phyloP scores from a whole-genome alignment of 2,113 vertebrate genomes.

The Pterocles burchelli region DNA sequence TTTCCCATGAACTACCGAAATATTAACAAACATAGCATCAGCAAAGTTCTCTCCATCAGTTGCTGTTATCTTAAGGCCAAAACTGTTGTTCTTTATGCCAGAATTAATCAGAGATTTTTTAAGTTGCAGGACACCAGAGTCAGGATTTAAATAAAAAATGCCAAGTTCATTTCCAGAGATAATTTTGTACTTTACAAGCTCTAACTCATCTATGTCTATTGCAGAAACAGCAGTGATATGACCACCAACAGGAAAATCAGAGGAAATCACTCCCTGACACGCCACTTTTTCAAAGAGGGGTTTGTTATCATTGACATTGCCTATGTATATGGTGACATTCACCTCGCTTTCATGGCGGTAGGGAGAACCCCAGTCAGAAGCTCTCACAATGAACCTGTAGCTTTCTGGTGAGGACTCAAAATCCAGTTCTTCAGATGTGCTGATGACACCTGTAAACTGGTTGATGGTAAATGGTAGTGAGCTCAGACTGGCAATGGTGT shows the following conservation, averaged over 20 bases:
- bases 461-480: constrained; percentile 90
- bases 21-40: constrained; percentile 93
- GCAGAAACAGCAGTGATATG: constrained; percentile 95
- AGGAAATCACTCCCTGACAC: constrained; percentile 90
- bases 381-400: constrained; percentile 91
- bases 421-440: constrained; percentile 88
- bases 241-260: constrained; percentile 87
- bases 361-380: constrained; percentile 96
- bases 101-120: constrained; percentile 82
- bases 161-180: constrained; percentile 92
- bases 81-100: constrained; percentile 81
- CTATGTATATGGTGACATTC: constrained; percentile 89
- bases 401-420: constrained; percentile 93
- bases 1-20: constrained; percentile 89
- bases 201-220: constrained; percentile 94
- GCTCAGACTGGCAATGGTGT: constrained; percentile 90
- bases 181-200: constrained; percentile 96
- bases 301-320: constrained; percentile 94
- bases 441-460: constrained; percentile 93
- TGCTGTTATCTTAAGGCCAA: constrained; percentile 92
- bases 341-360: constrained; percentile 95
- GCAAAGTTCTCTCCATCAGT: constrained; percentile 96
- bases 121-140: constrained; percentile 92
- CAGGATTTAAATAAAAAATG: constrained; percentile 92
- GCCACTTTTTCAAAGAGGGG: constrained; percentile 95